Conservation (phyloP, 2,113 vertebrate genomes). For the Coreoperca whiteheadi region DNA sequence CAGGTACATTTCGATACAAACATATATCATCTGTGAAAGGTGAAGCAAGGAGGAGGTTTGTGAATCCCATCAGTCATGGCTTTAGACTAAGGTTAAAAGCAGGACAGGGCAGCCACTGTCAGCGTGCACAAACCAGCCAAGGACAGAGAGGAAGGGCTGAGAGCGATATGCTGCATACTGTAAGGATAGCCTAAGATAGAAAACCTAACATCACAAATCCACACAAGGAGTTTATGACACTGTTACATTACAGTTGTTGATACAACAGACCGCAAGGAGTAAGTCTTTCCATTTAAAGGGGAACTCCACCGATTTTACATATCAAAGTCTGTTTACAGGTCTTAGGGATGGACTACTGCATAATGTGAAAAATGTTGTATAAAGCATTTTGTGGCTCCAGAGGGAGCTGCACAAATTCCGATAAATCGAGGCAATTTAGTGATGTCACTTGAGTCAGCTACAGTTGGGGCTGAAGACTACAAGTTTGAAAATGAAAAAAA, state of each 20-base stretch:
- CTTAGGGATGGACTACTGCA: background rate
- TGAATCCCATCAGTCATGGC: conserved; percentile 75
- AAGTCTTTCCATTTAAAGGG: background rate
- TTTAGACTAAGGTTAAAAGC: conserved; percentile 67
- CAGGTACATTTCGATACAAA: conserved; percentile 55
- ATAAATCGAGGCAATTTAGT: background rate
- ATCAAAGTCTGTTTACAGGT: conserved; percentile 10
- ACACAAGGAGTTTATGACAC: conserved; percentile 32
- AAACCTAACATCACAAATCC: conserved; percentile 24
- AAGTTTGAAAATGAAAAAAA: background rate
- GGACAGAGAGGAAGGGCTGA: conserved; percentile 54
- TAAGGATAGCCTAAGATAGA: conserved; percentile 34
- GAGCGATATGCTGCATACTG: conserved; percentile 21
- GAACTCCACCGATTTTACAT: background rate
- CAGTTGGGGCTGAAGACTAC: background rate
- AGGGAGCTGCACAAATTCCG: background rate
- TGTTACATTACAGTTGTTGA: background rate
- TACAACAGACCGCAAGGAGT: background rate
- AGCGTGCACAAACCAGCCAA: conserved; percentile 54
- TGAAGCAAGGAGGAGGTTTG: conserved; percentile 57
- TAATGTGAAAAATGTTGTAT: background rate
- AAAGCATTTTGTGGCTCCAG: background rate
- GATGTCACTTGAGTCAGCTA: background rate
- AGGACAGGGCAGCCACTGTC: conserved; percentile 50
- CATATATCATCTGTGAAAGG: conserved; percentile 72